Base-by-base conservation (phyloP, 2,797 vertebrate genomes). In the Phalanger gymnotis region DNA sequence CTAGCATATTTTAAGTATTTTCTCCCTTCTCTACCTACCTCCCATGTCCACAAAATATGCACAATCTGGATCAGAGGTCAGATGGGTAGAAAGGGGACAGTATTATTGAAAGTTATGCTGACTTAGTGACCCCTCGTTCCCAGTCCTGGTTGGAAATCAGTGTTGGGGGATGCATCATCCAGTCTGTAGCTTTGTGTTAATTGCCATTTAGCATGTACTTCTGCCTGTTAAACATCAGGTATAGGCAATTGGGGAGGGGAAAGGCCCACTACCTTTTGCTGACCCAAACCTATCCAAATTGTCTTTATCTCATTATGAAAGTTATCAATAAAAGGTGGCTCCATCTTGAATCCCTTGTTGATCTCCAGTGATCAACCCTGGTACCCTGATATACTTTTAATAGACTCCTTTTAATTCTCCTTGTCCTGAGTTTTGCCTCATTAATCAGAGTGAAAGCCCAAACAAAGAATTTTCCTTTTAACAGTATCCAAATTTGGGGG, bases 401-500 rank as follows among this genome's bases (percentile, higher is more conserved):
- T 81, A 81, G 22, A 40, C 66, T 40, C 31, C 31, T 61, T 81
- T 7, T 81, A 81, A 81, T 81, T 81, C 66, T 81, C n/a, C 40
- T 81, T 81, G n/a, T 9, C 2, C 66, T 40, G 19, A 47, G n/a
- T 40, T 81, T 40, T 81, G 6, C 19, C 66, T 81, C 3, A 1
- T 81, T 81, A 40, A 81, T 81, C n/a, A 81, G 19, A 6, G n/a
- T 81, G 66, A 81, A 73, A 22, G 7, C n/a, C n/a, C 19, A 22
- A 40, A 73, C 66, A 73, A 81, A 81, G 16, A 40, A 40, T 40
- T 22, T 81, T 81, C 19, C 66, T 73, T 73, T 73, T 40, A 73
- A 73, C 14, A 91, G 22, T 61, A 25, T 92, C 95, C 47, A 97
- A 9, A 27, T 92, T 87, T 90, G 66, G n/a, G 90, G 94, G 57